Conservation (phyloP, 2,888 invertebrate species). For the Micropterix aruncella region DNA sequence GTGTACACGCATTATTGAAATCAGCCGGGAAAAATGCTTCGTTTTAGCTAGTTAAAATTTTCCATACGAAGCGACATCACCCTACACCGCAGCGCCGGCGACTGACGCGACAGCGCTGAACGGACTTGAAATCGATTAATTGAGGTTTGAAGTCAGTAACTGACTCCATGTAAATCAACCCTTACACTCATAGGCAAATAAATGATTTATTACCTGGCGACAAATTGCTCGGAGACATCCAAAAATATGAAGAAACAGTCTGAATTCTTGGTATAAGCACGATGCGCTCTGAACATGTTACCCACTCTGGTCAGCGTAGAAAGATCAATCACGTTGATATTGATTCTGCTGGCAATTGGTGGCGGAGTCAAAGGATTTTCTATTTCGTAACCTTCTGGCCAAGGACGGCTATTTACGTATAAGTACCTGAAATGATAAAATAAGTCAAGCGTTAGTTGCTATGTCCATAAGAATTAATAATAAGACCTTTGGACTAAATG, state of each 20-base stretch:
- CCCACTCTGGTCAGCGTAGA: conserved; percentile 61
- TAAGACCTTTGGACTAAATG: too few species aligned
- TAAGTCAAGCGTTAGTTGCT: too few species aligned
- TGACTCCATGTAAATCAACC: neutral
- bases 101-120: neutral
- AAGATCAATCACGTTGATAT: conserved; percentile 75
- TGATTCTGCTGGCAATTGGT: conserved; percentile 75
- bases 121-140: too few species aligned
- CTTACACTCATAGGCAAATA: conserved; percentile 4
- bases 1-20: too few species aligned
- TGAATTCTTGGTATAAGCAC: conserved; percentile 71
- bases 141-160: too few species aligned
- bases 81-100: too few species aligned
- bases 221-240: conserved; percentile 68
- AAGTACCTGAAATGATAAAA: conserved; percentile 43
- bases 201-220: conserved; percentile 50
- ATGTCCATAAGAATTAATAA: too few species aligned
- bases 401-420: conserved; percentile 71
- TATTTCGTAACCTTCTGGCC: conserved; percentile 64
- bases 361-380: conserved; percentile 66
- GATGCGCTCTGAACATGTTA: conserved; percentile 63
- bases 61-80: too few species aligned
- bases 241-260: conserved; percentile 80
- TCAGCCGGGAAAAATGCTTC: too few species aligned
- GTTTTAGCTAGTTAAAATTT: too few species aligned